Evolutionary conservation across 2,113 vertebrate genomes (phyloP).

Genomic region (Gadus macrocephalus): DNA sequence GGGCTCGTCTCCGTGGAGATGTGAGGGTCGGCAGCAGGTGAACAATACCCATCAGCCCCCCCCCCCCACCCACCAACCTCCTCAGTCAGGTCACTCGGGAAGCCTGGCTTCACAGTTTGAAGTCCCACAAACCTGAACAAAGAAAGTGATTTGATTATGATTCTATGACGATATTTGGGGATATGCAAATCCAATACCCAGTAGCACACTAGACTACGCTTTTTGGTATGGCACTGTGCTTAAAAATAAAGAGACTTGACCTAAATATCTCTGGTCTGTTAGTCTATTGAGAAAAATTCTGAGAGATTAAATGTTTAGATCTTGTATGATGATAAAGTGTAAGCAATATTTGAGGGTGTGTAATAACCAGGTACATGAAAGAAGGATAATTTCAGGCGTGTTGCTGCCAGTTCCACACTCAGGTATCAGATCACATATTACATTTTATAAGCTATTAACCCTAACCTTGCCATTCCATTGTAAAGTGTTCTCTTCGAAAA

Average conservation of each 20-base stretch:
- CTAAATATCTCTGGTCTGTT: neutral
- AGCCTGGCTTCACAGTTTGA: constrained; percentile 12
- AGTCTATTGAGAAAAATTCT: constrained; percentile 10
- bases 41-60: constrained; percentile 36
- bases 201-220: neutral
- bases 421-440: constrained; percentile 28
- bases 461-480: constrained; percentile 2
- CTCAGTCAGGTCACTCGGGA: constrained; percentile 19
- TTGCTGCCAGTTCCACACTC: constrained; percentile 43
- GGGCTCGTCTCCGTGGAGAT: constrained; percentile 42
- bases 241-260: neutral
- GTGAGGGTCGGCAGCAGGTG: constrained; percentile 22
- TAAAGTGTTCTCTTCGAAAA: neutral
- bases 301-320: constrained; percentile 4
- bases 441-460: neutral
- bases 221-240: neutral
- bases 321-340: constrained; percentile 10
- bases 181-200: neutral
- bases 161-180: neutral
- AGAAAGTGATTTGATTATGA: neutral
- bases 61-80: neutral
- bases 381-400: constrained; percentile 58
- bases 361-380: constrained; percentile 35
- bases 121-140: constrained; percentile 12
- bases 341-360: constrained; percentile 26